A percentile compares a stretch with the other conserved stretches of the same genome.
phyloP scores from a whole-genome alignment of 1,140 invertebrate species.

The Carcinoscorpius rotundicauda region DNA sequence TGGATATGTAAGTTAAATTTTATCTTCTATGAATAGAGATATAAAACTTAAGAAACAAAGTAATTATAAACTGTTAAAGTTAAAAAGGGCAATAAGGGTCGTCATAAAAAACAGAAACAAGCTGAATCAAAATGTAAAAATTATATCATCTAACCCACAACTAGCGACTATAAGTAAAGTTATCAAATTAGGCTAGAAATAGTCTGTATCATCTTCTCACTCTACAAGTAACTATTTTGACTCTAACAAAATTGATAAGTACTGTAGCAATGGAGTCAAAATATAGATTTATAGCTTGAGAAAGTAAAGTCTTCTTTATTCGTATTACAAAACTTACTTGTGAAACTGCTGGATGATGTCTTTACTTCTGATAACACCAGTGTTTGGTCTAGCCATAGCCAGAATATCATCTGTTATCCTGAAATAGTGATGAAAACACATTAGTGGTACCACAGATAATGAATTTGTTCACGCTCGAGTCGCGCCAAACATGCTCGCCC shows the following conservation, averaged over 20 bases:
- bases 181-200: background rate
- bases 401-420: conserved; percentile 78
- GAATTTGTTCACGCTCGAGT: background rate
- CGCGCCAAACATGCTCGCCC: background rate
- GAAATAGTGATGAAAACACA: conserved; percentile 12
- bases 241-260: background rate
- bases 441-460: background rate
- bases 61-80: no score
- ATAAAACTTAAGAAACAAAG: no score
- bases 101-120: no score
- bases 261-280: conserved; percentile 2
- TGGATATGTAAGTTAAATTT: no score
- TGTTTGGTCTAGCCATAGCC: conserved; percentile 74
- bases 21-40: no score
- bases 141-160: background rate
- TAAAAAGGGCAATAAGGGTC: no score
- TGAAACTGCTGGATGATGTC: conserved; percentile 66
- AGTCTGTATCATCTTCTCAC: background rate
- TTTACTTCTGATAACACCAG: conserved; percentile 53
- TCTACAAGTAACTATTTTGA: background rate
- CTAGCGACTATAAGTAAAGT: background rate
- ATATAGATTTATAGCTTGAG: background rate
- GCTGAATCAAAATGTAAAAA: no score
- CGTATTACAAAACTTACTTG: conserved; percentile 39
- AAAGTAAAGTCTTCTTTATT: background rate